Percentiles rank a stretch among this genome's conserved stretches.
phyloP scores from a whole-genome alignment of 1,140 invertebrate genomes.

The Sarcophaga peregrina region DNA sequence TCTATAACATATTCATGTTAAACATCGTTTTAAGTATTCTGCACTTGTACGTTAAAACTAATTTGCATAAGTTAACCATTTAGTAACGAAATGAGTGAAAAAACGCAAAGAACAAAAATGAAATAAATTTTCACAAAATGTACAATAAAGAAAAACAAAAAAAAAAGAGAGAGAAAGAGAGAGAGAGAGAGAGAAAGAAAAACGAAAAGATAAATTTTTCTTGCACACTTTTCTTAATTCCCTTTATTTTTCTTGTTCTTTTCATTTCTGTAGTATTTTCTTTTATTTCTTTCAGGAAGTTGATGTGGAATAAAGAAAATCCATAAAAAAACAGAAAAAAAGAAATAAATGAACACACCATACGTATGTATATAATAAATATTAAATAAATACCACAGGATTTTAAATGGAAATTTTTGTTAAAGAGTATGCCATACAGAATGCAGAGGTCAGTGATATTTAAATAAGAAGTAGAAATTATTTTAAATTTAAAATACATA shows the following conservation, averaged over 20 bases:
- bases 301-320: too few relatives aligned
- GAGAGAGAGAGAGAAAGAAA: not conserved
- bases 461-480: too few relatives aligned
- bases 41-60: conserved; percentile 15
- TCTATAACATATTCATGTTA: conserved; percentile 15
- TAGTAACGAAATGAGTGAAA: conserved; percentile 1
- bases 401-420: too few relatives aligned
- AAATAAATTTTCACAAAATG: not conserved
- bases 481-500: too few relatives aligned
- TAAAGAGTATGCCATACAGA: too few relatives aligned
- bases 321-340: too few relatives aligned
- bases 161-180: not conserved
- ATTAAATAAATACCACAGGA: too few relatives aligned
- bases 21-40: conserved; percentile 19
- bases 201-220: not conserved
- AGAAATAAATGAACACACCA: too few relatives aligned
- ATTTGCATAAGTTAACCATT: conserved; percentile 27
- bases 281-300: too few relatives aligned
- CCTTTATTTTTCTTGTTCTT: not conserved
- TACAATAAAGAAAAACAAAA: not conserved
- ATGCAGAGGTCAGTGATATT: too few relatives aligned
- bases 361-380: too few relatives aligned
- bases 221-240: too few relatives aligned
- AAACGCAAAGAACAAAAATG: not conserved
- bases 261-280: not conserved